Percentiles rank a stretch among this genome's conserved stretches.
Conservation (phyloP, 2,888 invertebrate species). For the Polydrusus cervinus region DNA sequence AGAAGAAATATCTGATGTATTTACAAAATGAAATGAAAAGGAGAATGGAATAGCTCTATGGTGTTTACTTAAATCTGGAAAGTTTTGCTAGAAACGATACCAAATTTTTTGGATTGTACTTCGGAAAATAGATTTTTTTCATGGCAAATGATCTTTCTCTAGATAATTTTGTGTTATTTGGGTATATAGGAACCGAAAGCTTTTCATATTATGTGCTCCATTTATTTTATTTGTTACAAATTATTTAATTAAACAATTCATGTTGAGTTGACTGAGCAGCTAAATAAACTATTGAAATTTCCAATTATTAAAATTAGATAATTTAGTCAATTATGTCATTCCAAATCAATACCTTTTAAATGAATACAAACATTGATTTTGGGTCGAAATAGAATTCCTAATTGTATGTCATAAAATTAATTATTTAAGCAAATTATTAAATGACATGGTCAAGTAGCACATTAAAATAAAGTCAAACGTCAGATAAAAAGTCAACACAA, state of each 20-base stretch:
- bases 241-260: slow-evolving; percentile 11
- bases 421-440: not conserved
- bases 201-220: not conserved
- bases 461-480: not conserved
- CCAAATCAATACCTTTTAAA: slow-evolving; percentile 13
- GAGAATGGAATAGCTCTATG: slow-evolving; percentile 1
- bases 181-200: too few species aligned
- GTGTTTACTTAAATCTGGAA: slow-evolving; percentile 6
- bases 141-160: too few species aligned
- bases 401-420: not conserved
- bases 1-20: slow-evolving; percentile 33
- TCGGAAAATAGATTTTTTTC: too few species aligned
- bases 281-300: slow-evolving; percentile 9
- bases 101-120: too few species aligned
- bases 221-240: not conserved
- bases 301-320: slow-evolving; percentile 17
- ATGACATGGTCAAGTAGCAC: not conserved
- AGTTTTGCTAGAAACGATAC: too few species aligned
- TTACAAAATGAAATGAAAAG: slow-evolving; percentile 39
- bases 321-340: slow-evolving; percentile 15
- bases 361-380: not conserved
- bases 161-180: too few species aligned
- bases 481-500: too few species aligned
- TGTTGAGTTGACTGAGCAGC: not conserved
- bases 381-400: not conserved